Evolutionary conservation across 2,888 invertebrate genomes (phyloP), one percentile per base, ranked within the genome.

Genomic region (Gymnoscelis rufifasciata): DNA sequence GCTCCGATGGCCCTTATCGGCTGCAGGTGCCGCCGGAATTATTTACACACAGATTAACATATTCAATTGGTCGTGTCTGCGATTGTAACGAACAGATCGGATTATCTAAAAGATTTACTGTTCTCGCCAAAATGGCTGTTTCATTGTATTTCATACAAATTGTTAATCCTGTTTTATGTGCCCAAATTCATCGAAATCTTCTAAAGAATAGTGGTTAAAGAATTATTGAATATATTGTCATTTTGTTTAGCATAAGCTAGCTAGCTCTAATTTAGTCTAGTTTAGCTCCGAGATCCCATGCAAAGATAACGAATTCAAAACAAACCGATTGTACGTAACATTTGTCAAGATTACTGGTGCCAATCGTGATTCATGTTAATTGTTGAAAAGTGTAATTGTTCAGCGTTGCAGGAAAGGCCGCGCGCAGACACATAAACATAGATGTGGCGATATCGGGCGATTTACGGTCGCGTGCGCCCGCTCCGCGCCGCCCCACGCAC

Each of bases 391-490:
- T 51, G 10, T 33, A 43, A 51, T 38, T 46, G 40, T 43, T 27
- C 15, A 49, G 37, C 41, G 33, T 44, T 44, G n/a, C 30, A 45
- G 41, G 39, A 28, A 31, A 48, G 43, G 33, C 30, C 39, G 28
- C 10, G 26, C 31, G 28, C 45, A 53, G 56, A 58, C 58, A 47
- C 52, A 52, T 57, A 57, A 59, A 57, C 47, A 52, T 48, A 59
- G 57, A 59, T 57, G 42, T 40, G 24, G 51, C 40, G 58, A 58
- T 60, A 62, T 50, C 49, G 52, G 52, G 54, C 47, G 55, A 57
- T 60, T 52, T 60, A 60, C 52, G 47, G 10, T 59, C 46, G 59
- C 62, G 56, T 62, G 62, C 42, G 19, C 5, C 19, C 60, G 62
- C 42, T 2, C 5, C 19, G 19, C 19, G 19, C 19, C 19, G 5